Base-by-base conservation (phyloP, 1,140 invertebrate species). In the Ceratina calcarata region DNA sequence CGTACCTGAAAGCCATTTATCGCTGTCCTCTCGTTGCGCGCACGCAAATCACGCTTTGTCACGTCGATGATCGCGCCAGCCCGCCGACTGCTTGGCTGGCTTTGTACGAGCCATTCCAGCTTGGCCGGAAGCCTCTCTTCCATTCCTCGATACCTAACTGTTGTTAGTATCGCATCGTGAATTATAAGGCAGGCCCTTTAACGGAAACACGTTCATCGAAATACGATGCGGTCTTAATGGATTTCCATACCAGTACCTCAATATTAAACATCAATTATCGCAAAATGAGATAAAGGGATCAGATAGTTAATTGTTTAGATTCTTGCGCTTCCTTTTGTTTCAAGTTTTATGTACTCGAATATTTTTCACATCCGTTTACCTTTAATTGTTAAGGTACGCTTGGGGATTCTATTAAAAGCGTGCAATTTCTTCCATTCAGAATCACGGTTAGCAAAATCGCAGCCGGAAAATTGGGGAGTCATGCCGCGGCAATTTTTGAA, bases 1-100 rank as follows among this genome's bases (percentile, higher is more conserved):
- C 69, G 24, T 72, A 78, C 49, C 76, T 72, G 76, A 78, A 78
- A 78, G 60, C 76, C 76, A 71, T 78, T 72, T 78, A 78, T 78
- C 76, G 76, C 76, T 72, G 76, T 64, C 76, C 76, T 57, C 60
- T 72, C 68, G 68, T 72, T 55, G 60, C 60, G n/a, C 60, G 49
- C 16, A 72, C 69, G 76, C 76, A 72, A 78, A 78, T 78, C 69
- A 78, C 60, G 76, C 76, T 64, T 78, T 72, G 69, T 78, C 76
- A 57, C 69, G 49, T 65, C 69, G 76, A 65, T 72, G 76, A 62
- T 45, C 60, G 76, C 76, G 49, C 20, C 12, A 16, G 37, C 37
- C 37, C 37, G 37, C 37, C 37, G 37, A 45, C 37, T 45, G 37
- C 37, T 45, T 45, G 37, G 37, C 37, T 45, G 37, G 68, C 68